Conservation (phyloP, 2,113 vertebrate species). For the Emydocephalus ijimae region DNA sequence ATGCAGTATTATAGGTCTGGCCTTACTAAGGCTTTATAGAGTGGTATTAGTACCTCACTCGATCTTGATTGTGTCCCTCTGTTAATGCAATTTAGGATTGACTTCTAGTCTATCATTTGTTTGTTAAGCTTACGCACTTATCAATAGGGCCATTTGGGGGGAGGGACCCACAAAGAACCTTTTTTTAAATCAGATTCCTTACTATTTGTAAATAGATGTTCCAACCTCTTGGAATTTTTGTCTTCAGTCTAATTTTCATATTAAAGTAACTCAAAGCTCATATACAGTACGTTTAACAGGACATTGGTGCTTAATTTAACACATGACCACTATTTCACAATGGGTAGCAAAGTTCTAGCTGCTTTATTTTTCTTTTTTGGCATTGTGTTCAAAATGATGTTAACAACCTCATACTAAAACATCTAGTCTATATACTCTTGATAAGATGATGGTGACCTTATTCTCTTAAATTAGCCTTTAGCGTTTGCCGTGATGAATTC, state of each 20-base stretch:
- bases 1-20: no score
- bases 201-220: background rate
- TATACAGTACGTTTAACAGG: background rate
- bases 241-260: background rate
- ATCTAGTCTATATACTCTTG: background rate
- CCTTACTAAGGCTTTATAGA: no score
- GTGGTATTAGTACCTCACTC: no score
- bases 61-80: no score
- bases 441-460: background rate
- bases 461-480: background rate
- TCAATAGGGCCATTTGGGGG: background rate
- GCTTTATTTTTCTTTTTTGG: background rate
- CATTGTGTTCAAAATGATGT: background rate
- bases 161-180: background rate
- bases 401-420: background rate
- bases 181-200: background rate
- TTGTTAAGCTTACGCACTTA: constrained; percentile 13
- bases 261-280: background rate
- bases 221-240: background rate
- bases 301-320: background rate
- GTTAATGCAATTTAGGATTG: no score
- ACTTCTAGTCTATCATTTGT: rapidly evolving
- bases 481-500: background rate
- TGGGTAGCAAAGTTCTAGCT: background rate
- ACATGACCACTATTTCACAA: background rate